These are phyloP conservation scores for Buathra laborator DNA, from an alignment of 2,888 invertebrate species.

Conservation along the genomic window DNA sequence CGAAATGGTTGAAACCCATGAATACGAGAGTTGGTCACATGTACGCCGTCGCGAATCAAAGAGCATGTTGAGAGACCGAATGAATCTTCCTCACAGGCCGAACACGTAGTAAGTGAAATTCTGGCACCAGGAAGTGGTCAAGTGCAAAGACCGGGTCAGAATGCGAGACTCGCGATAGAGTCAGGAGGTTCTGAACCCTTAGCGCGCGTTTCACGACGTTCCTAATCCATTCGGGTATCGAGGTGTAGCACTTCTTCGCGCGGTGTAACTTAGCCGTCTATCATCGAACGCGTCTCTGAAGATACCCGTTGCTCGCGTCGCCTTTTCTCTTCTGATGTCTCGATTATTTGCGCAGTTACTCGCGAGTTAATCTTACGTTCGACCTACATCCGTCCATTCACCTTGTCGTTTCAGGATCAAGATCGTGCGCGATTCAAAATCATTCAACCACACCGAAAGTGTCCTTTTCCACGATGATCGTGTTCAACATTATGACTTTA, in stretches of 20 bases:
- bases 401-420: slow-evolving; percentile 70
- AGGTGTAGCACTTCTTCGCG: neutral
- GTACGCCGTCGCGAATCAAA: neutral
- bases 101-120: slow-evolving; percentile 71
- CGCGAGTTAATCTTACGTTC: slow-evolving; percentile 27
- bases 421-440: slow-evolving; percentile 22
- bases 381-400: slow-evolving; percentile 77
- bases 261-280: slow-evolving; percentile 9
- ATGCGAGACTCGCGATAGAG: slow-evolving; percentile 74
- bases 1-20: neutral
- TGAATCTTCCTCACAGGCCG: slow-evolving; percentile 50
- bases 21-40: neutral
- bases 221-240: slow-evolving; percentile 27
- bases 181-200: slow-evolving; percentile 71
- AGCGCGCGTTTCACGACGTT: slow-evolving; percentile 39
- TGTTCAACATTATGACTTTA: slow-evolving; percentile 25
- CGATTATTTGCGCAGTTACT: slow-evolving; percentile 65
- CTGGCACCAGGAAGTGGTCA: slow-evolving; percentile 81
- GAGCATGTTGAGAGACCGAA: slow-evolving; percentile 46
- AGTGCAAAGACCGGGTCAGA: slow-evolving; percentile 81
- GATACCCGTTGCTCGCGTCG: slow-evolving; percentile 33
- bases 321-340: slow-evolving; percentile 10
- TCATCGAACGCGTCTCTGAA: slow-evolving; percentile 27
- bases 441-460: neutral
- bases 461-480: slow-evolving; percentile 20